Evolutionary conservation across 2,113 vertebrate genomes (phyloP), one percentile per base, ranked within the genome.

Genomic region (Gallinago jamesoni): DNA sequence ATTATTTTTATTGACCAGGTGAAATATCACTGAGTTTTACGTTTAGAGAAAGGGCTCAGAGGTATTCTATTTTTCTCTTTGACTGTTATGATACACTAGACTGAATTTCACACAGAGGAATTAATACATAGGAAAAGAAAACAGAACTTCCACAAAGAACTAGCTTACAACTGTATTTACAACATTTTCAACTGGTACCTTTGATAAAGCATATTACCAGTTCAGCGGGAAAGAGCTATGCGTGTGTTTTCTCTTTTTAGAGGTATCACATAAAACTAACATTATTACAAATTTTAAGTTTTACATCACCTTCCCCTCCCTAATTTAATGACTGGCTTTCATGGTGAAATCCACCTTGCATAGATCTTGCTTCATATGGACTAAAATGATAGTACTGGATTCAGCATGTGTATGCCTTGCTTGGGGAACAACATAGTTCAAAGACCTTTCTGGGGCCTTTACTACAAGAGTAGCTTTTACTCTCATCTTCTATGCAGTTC

Each of bases 321-420:
- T 55, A 93, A 67, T 30, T 64, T 50, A 62, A 67, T 53, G 11
- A 83, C 37, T 31, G 12, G 22, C 13, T 64, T 87, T 48, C 0
- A 2, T 28, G 18, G 50, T 35, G 4, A 95, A 89, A 62, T 27
- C 35, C 45, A 87, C 25, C 16, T 9, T 8, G 1, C 48, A 45
- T 25, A 57, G 15, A 67, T 45, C 41, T 73, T 43, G 23, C 20
- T 85, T 84, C 59, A 37, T 3, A 82, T 2, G 18, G 24, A 55
- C 52, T 48, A 55, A 60, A 87, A 30, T 9, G 3, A 28, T 0
- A 43, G 14, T 13, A 62, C 18, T 68, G 21, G 27, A 43, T 81
- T 55, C 48, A 69, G n/a, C 12, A 35, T 0, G 1, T 1, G 0
- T 15, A 30, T 7, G 14, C 28, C 57, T 72, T 82, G 33, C 45